Percentiles rank a stretch among this genome's conserved stretches.
These are phyloP conservation scores for Huso huso DNA, from an alignment of 2,797 vertebrate genomes.

Conservation along the genomic window DNA sequence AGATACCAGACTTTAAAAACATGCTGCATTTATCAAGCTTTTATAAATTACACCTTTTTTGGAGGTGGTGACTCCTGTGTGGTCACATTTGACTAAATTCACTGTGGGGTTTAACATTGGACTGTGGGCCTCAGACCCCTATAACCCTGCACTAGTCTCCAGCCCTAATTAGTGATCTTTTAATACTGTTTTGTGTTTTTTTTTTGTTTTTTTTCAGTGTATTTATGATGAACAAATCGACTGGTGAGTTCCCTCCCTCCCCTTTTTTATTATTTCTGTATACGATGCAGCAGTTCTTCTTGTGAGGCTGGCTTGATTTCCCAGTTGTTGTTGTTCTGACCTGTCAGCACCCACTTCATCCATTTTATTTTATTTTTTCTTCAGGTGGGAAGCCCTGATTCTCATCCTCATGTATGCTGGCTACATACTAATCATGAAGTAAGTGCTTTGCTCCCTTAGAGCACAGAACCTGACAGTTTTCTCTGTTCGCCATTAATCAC, in stretches of 20 bases:
- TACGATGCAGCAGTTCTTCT: background rate
- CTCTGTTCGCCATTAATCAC: too few species aligned
- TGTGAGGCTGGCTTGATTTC: background rate
- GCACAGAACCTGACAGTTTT: too few species aligned
- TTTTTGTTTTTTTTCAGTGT: constrained; percentile 18
- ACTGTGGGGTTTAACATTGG: too few species aligned
- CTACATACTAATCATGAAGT: constrained; percentile 73
- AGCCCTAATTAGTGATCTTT: background rate
- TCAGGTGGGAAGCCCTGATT: constrained; percentile 68
- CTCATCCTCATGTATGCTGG: constrained; percentile 64
- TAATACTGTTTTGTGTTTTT: background rate
- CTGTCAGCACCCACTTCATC: background rate
- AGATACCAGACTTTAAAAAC: too few species aligned
- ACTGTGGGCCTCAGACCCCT: background rate
- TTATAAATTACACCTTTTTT: too few species aligned
- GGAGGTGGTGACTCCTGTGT: too few species aligned
- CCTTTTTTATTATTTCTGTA: background rate
- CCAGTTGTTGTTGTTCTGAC: background rate
- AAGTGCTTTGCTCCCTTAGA: constrained; percentile 31
- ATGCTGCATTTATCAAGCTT: too few species aligned
- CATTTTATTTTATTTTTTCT: constrained; percentile 10
- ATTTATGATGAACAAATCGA: constrained; percentile 63
- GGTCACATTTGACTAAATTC: too few species aligned
- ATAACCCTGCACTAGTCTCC: background rate
- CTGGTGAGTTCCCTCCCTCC: constrained; percentile 49